Evolutionary conservation across 2,113 vertebrate genomes (phyloP).

Genomic region (Lepidothrix coronata): DNA sequence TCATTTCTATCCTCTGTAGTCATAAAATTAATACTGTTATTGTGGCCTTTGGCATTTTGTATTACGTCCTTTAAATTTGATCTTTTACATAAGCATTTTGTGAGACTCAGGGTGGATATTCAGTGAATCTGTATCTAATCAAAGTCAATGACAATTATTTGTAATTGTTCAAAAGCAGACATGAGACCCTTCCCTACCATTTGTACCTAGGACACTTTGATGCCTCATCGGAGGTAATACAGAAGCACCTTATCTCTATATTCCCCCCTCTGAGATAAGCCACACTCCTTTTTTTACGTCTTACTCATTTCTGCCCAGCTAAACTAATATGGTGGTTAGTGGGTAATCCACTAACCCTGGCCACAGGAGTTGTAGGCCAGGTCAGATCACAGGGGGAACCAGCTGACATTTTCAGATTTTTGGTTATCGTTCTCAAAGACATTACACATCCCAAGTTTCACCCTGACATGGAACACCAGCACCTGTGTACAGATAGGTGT

Average conservation of each 20-base stretch:
- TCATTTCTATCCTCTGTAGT: background rate
- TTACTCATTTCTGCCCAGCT: background rate
- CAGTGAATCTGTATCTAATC: background rate
- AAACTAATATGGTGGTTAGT: background rate
- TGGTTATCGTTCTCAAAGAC: background rate
- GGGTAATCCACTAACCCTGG: background rate
- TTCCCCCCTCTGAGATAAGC: background rate
- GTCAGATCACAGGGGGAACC: background rate
- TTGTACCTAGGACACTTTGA: background rate
- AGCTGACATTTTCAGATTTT: background rate
- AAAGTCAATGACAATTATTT: background rate
- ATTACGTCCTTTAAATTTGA: background rate
- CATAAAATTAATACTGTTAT: background rate
- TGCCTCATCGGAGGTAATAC: background rate
- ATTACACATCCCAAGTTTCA: background rate
- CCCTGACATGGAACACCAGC: background rate
- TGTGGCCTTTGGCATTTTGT: background rate
- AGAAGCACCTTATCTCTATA: background rate
- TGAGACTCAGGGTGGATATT: background rate
- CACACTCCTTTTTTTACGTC: background rate
- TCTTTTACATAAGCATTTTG: background rate
- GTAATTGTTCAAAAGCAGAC: background rate
- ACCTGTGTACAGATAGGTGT: fast-evolving
- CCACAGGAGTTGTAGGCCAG: background rate
- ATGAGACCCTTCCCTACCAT: background rate